These are phyloP conservation scores for Malurus melanocephalus DNA, from an alignment of 2,113 vertebrate species.

Conservation along the genomic window DNA sequence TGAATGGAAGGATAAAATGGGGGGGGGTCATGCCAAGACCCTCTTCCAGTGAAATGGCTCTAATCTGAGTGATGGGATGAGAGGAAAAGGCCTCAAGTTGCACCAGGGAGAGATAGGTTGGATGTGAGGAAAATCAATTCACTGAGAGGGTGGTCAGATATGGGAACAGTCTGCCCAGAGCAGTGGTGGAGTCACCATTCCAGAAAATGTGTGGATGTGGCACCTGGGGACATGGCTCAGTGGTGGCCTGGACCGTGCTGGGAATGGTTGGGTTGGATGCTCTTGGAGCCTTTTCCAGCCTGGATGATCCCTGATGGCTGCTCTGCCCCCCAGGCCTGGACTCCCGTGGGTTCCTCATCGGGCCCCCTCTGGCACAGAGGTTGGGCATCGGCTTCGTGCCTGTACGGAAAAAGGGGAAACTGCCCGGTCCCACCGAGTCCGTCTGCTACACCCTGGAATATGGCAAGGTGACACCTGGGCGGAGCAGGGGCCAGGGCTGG, in stretches of 20 bases:
- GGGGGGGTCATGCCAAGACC: accelerated
- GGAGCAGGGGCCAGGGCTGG: too few species aligned
- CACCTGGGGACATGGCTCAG: background rate
- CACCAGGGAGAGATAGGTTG: too few species aligned
- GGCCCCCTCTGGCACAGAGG: constrained; percentile 86
- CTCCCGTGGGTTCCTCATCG: constrained; percentile 92
- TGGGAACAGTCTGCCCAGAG: background rate
- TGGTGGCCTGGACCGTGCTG: background rate
- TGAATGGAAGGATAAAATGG: accelerated
- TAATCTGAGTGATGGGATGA: background rate
- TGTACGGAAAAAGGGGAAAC: constrained; percentile 89
- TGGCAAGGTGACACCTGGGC: constrained; percentile 70
- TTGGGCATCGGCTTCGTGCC: constrained; percentile 84
- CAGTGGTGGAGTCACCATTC: background rate
- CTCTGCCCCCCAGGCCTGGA: constrained; percentile 81
- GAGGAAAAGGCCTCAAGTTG: background rate
- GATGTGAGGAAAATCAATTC: background rate
- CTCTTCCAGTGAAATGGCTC: background rate
- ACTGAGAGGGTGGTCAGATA: background rate
- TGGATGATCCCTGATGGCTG: accelerated
- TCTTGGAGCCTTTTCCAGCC: background rate
- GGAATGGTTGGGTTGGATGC: background rate
- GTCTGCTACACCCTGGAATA: constrained; percentile 84
- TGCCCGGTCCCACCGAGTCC: constrained; percentile 81
- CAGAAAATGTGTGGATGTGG: background rate